Conservation (phyloP, 2,888 invertebrate genomes). For the Cephus spinipes region DNA sequence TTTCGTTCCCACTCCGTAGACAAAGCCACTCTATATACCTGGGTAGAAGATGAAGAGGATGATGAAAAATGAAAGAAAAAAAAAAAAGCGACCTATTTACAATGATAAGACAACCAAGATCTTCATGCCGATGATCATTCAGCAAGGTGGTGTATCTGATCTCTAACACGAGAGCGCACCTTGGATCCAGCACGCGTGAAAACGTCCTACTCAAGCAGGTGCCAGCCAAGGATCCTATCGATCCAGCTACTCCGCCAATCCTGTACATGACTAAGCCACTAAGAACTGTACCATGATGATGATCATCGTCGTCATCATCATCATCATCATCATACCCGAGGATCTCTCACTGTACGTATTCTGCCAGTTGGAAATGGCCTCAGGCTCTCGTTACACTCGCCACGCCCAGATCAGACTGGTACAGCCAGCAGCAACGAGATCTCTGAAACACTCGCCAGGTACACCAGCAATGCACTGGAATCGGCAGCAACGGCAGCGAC, state of each 20-base stretch:
- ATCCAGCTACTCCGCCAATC: background rate
- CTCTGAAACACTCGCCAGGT: background rate
- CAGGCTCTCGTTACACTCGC: constrained; percentile 60
- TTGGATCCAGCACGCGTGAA: background rate
- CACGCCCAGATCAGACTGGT: constrained; percentile 55
- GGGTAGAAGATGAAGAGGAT: background rate
- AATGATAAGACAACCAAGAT: background rate
- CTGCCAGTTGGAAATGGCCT: background rate
- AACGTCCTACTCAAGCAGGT: background rate
- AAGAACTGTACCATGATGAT: background rate
- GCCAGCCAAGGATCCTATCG: background rate
- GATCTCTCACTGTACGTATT: background rate
- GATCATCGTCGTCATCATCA: no score
- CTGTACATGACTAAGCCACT: background rate
- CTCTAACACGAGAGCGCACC: background rate
- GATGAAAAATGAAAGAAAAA: background rate
- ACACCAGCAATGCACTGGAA: background rate
- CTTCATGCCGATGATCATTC: background rate
- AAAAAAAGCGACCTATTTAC: background rate
- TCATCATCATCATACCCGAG: background rate
- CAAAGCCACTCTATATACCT: background rate
- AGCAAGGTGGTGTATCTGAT: background rate
- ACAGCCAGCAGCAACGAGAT: background rate
- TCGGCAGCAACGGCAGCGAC: constrained; percentile 26
- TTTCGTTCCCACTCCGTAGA: background rate